Evolutionary conservation across 2,797 vertebrate genomes (phyloP).

Genomic region (Octomys mimax): DNA sequence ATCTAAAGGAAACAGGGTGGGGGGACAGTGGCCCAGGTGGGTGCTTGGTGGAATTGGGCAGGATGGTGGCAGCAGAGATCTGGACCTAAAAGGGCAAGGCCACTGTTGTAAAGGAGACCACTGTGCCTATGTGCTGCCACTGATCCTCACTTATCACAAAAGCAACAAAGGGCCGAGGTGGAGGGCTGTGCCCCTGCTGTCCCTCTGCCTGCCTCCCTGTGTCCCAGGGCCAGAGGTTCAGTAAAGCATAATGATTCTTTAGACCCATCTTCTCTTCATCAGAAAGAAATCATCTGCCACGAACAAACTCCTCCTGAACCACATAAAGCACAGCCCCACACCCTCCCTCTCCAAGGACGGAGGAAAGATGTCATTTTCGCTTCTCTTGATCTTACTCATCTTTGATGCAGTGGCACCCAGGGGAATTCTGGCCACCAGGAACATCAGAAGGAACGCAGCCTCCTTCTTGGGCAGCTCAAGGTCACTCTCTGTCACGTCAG

Average conservation of each 20-base stretch:
- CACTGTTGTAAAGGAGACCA: not conserved
- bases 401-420: not conserved
- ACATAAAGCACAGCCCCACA: not conserved
- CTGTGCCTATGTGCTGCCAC: not conserved
- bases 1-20: not conserved
- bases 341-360: not conserved
- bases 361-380: not conserved
- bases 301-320: not conserved
- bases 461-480: constrained; percentile 61
- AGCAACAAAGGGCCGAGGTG: not conserved
- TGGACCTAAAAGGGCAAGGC: not conserved
- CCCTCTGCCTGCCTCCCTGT: not conserved
- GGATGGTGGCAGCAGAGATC: not conserved
- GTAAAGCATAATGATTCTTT: not conserved
- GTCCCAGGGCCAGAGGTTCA: not conserved
- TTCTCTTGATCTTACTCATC: not conserved
- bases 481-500: constrained; percentile 65
- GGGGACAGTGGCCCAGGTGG: not conserved
- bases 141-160: not conserved
- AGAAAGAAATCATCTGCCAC: constrained; percentile 22
- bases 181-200: not conserved
- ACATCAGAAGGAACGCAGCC: not conserved
- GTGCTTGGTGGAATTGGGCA: not conserved
- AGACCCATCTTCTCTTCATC: not conserved
- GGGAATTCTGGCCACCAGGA: not conserved